These are phyloP conservation scores for Ypsolopha scabrella DNA, from an alignment of 2,888 invertebrate genomes.

Conservation along the genomic window DNA sequence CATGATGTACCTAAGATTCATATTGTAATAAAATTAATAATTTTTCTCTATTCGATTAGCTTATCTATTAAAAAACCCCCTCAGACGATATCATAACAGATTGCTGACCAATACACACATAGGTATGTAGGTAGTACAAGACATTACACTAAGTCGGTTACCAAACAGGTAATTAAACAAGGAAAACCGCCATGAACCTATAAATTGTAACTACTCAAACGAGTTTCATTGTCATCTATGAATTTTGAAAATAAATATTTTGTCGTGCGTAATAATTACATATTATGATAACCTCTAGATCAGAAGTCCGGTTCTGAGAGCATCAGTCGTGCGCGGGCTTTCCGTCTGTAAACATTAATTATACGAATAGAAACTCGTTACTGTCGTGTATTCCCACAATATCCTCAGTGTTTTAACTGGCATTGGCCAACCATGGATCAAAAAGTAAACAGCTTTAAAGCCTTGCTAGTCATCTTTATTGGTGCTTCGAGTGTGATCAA, in stretches of 20 bases:
- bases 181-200: neutral
- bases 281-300: constrained; percentile 4
- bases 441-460: neutral
- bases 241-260: neutral
- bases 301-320: constrained; percentile 19
- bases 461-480: neutral
- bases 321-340: constrained; percentile 37
- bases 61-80: no score
- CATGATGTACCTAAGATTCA: no score
- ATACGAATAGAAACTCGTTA: neutral
- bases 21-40: no score
- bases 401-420: no score
- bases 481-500: neutral
- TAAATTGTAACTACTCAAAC: neutral
- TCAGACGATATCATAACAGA: no score
- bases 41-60: no score
- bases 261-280: constrained; percentile 1
- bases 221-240: neutral
- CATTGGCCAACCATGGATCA: neutral
- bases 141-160: neutral
- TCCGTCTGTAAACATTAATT: constrained; percentile 15
- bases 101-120: no score
- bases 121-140: no score
- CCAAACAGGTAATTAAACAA: neutral
- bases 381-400: neutral